phyloP scores from a whole-genome alignment of 2,888 invertebrate genomes.

The Brachylomia viminalis region DNA sequence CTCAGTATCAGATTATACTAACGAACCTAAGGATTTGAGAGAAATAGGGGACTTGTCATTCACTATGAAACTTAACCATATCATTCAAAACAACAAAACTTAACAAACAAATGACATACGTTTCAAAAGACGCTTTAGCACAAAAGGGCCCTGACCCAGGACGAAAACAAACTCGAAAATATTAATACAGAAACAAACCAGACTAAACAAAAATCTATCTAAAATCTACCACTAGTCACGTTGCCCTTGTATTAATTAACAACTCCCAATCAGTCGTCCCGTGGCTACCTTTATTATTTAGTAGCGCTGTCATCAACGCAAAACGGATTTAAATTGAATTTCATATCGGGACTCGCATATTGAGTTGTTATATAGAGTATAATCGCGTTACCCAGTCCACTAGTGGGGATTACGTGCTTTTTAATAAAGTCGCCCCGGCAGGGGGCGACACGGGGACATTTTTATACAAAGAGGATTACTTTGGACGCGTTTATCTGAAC shows the following conservation, averaged over 20 bases:
- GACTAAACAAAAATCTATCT: slow-evolving; percentile 38
- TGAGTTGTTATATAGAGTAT: slow-evolving; percentile 88
- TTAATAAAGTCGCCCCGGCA: slow-evolving; percentile 87
- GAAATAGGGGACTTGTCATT: no score
- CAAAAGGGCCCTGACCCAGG: neutral
- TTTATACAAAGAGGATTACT: slow-evolving; percentile 90
- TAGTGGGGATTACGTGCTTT: slow-evolving; percentile 89
- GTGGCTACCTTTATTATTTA: slow-evolving; percentile 66
- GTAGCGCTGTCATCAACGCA: slow-evolving; percentile 77
- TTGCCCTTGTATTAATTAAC: slow-evolving; percentile 58
- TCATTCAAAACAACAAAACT: neutral
- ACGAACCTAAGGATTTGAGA: neutral
- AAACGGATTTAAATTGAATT: slow-evolving; percentile 87
- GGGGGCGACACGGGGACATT: slow-evolving; percentile 88
- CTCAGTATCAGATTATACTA: neutral
- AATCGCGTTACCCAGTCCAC: slow-evolving; percentile 90
- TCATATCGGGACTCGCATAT: slow-evolving; percentile 85
- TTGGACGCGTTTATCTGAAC: slow-evolving; percentile 89
- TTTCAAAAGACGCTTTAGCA: neutral
- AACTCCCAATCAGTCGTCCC: slow-evolving; percentile 58
- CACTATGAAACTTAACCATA: neutral
- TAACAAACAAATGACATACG: neutral
- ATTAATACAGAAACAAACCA: slow-evolving; percentile 12
- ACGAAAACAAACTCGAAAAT: neutral
- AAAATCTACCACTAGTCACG: slow-evolving; percentile 55